Base-by-base conservation (phyloP, 1,140 invertebrate species). In the Andricus grossulariae region DNA sequence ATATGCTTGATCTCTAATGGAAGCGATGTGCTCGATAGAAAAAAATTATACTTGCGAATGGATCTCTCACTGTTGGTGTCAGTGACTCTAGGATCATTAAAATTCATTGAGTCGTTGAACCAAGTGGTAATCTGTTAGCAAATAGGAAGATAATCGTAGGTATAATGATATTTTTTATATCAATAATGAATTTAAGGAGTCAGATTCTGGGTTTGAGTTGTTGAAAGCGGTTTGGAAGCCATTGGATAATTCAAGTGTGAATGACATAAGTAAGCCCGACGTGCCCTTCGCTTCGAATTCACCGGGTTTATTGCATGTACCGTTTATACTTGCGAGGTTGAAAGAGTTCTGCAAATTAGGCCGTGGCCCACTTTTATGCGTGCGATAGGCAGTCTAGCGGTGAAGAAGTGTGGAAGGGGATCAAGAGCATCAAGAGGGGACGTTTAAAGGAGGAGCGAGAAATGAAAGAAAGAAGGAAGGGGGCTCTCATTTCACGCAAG, bases 361-460 rank as follows among this genome's bases (percentile, higher is more conserved):
- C 88, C 89, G 87, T 91, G 89, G 89, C 89, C 89, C 90, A 91
- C 85, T 90, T 91, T 85, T 82, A 57, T 71, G 71, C 60, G 45
- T 75, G 76, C 70, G 79, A 78, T 78, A 85, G 76, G 81, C 39
- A 66, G 60, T 66, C 60, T 76, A 80, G 77, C 74, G 80, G 75
- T 50, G 71, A n/a, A 66, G 71, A 75, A 77, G 81, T 54, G 76
- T 78, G 45, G 74, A 60, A 49, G 57, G 70, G 60, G 80, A 85
- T 75, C 77, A 76, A 73, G 80, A 76, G 80, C 80, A 78, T 60
- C 79, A 77, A 78, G 75, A 51, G 77, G 75, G 74, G 50, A 74
- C 25, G 71, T 18, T 21, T 74, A 72, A 50, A 50, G 49, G 72
- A 71, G 78, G 54, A 55, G n/a, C 50, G 71, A 25, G 74, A 32